Evolutionary conservation across 2,113 vertebrate genomes (phyloP), one percentile per base, ranked within the genome.

Genomic region (Ciconia boyciana): DNA sequence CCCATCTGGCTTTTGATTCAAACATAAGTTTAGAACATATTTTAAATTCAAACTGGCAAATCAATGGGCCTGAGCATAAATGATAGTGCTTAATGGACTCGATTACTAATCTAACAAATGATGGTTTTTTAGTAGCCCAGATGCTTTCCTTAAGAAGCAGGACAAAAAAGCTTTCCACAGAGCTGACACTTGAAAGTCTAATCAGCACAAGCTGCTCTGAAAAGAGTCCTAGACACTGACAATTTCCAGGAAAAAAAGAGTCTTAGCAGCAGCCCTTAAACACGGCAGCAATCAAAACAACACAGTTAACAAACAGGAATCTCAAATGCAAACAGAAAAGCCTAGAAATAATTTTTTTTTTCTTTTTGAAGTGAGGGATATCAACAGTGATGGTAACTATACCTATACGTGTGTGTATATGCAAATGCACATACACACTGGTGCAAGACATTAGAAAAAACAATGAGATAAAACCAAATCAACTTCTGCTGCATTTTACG

Each of bases 61-160:
- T 83, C 48, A 54, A n/a, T 52, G 61, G 62, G 32, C 44, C 76
- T 91, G 72, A 96, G 52, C 36, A 77, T 55, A 83, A 94, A 94
- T 71, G 68, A 71, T 25, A 70, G 68, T 89, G 80, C 51, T 79
- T 57, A 90, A 66, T 41, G 31, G 48, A 94, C 65, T 95, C 95
- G 21, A 51, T 92, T 72, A 89, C 49, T 94, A 78, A 85, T 32
- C 22, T 81, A 94, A 96, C 25, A 91, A 90, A 60, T 86, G 0
- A 34, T 10, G 36, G 21, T 8, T 82, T 76, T 71, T 85, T 64
- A 93, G 83, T 34, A 96, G 49, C 28, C 34, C 77, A 97, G 81
- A 83, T 87, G 77, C 66, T 97, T 95, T 84, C 87, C 78, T 92
- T 95, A 91, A 96, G 76, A 77, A 82, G 57, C 19, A n/a, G 71